phyloP scores from a whole-genome alignment of 2,888 invertebrate species.

The Frankliniella intonsa region DNA sequence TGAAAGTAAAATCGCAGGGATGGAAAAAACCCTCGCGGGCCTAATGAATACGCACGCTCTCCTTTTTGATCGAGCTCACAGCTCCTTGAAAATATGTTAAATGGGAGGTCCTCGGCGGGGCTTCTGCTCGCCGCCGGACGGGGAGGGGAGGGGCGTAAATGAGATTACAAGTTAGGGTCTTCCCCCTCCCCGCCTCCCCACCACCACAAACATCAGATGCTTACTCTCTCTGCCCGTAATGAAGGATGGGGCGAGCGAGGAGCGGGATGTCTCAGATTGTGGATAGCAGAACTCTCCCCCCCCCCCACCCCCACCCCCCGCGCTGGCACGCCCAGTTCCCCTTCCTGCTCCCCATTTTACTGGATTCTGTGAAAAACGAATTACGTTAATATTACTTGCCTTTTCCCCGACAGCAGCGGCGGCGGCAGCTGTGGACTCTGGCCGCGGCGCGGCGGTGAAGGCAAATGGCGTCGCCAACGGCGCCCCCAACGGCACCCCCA shows the following conservation, averaged over 20 bases:
- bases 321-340: too few relatives aligned
- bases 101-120: not conserved
- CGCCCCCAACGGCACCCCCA: not conserved
- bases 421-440: not conserved
- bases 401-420: not conserved
- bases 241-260: not conserved
- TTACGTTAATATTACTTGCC: not conserved
- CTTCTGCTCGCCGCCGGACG: not conserved
- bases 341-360: too few relatives aligned
- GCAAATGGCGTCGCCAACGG: not conserved
- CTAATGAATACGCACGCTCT: too few relatives aligned
- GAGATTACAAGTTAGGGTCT: conserved; percentile 22
- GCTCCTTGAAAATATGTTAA: not conserved
- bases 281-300: too few relatives aligned
- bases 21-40: too few relatives aligned
- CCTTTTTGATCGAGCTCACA: too few relatives aligned
- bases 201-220: not conserved
- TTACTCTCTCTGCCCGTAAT: not conserved
- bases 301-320: too few relatives aligned
- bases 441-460: not conserved
- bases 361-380: not conserved
- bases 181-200: not conserved
- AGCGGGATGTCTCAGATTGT: not conserved
- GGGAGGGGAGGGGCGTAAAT: not conserved
- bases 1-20: too few relatives aligned